Evolutionary conservation across 2,888 invertebrate species (phyloP), one percentile per base, ranked within the genome.

Genomic region (Drosophila multiciliata): DNA sequence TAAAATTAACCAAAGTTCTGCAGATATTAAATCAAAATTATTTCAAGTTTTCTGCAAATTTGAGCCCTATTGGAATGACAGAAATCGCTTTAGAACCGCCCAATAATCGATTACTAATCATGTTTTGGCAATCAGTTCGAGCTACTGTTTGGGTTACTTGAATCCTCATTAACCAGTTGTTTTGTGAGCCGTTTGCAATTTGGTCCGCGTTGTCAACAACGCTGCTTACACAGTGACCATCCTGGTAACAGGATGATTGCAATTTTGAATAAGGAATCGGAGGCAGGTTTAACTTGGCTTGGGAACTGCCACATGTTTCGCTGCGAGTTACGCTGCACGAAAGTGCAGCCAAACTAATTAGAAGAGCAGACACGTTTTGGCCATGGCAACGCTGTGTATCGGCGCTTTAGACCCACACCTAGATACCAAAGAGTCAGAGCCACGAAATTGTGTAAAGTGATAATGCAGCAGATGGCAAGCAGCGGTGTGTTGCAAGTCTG

Each of bases 331-430:
- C 59, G 59, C 53, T 59, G 65, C 66, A 60, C 60, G 71, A 49
- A 73, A 76, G 54, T 71, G 75, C 80, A 59, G 48, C 49, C 69
- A 70, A 76, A 82, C 81, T 81, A 81, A 82, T 79, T 82, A 76
- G 59, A 59, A 53, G 62, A 50, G 53, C 42, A 49, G 42, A 40
- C 6, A 23, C 29, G 50, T 48, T 50, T 36, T 23, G 60, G 52
- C 63, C 55, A 48, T 48, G 60, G 42, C 60, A 63, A 38, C 63
- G 53, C 57, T 45, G 26, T 40, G 53, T 60, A 62, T 55, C 62
- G 58, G 52, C 38, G 54, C 64, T 66, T 66, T 48, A 52, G 66
- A 63, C 75, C 55, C 72, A 59, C 68, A 66, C 71, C 65, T 53
- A 54, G 35, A 57, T 38, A 38, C 40, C 38, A 42, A 66, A 59